Base-by-base conservation (phyloP, 2,888 invertebrate species). In the Notodonta dromedarius region DNA sequence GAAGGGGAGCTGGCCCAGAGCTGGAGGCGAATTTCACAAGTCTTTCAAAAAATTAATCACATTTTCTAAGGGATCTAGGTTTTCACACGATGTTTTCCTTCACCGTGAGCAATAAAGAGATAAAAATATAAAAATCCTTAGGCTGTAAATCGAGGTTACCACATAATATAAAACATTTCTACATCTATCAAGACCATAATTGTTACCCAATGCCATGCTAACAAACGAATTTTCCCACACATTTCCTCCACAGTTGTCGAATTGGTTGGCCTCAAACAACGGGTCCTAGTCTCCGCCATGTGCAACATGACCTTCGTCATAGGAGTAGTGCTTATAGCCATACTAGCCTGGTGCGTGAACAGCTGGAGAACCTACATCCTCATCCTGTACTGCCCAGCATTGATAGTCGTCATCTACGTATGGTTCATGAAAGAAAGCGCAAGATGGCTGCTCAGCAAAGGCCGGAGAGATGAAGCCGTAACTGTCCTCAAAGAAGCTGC, bases 351-450 rank as follows among this genome's bases (percentile, higher is more conserved):
- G 95, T 91, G 93, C 74, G 92, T 95, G n/a, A 94, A 95, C 73
- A 95, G 96, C 82, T 98, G 97, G 97, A 94, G 96, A 67, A 91
- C 94, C 35, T 93, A 96, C 67, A 92, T 97, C 70, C 91, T 96
- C 58, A 94, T 96, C 11, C 88, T 96, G 39, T 97, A 97, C 84
- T 88, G 94, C 3, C 97, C 97, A 0, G 95, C 96, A 0, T 82
- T 96, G 46, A 85, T 96, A 0, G 94, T 96, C 40, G 84, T 96
- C 14, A 80, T 94, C n/a, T 96, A 96, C 80, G 94, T 96, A 58
- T 96, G 96, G 95, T 87, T 96, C 63, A 93, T 96, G 79, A 96
- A 97, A 7, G 97, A 97, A 86, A 96, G 96, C 67, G 94, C 96
- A 11, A 93, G 97, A 74, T 98, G 97, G 97, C 93, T 97, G 6